These are phyloP conservation scores for Fundulus diaphanus DNA, from an alignment of 2,797 vertebrate genomes.

Conservation along the genomic window DNA sequence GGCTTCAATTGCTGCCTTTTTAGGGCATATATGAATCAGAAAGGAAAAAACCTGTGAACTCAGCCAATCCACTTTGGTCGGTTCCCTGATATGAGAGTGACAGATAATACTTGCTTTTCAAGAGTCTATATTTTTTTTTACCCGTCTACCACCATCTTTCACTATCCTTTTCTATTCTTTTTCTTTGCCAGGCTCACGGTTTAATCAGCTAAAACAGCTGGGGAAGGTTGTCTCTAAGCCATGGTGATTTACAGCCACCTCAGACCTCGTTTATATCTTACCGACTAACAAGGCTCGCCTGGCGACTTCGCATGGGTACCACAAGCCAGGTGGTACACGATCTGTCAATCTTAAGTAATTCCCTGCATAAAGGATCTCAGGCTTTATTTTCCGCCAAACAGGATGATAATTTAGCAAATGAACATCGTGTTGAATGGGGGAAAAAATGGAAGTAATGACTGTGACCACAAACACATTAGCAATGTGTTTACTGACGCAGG, in stretches of 20 bases:
- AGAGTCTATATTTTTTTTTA: constrained; percentile 18
- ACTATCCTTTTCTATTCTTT: constrained; percentile 34
- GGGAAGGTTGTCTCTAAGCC: constrained; percentile 57
- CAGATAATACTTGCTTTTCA: constrained; percentile 30
- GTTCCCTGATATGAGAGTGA: constrained; percentile 24
- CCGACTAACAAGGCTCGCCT: constrained; percentile 37
- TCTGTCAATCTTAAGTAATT: background rate
- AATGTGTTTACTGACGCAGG: constrained; percentile 3
- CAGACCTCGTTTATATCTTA: constrained; percentile 52
- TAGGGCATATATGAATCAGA: constrained; percentile 21
- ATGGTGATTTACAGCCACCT: constrained; percentile 54
- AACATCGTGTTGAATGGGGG: background rate
- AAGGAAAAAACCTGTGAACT: constrained; percentile 20
- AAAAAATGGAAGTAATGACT: background rate
- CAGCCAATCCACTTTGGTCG: constrained; percentile 28
- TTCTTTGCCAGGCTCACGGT: constrained; percentile 36
- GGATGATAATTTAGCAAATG: background rate
- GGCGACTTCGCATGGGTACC: constrained; percentile 23
- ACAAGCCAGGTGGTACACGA: constrained; percentile 34
- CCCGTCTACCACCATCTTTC: constrained; percentile 24
- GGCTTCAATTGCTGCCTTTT: constrained; percentile 3
- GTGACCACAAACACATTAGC: constrained; percentile 1
- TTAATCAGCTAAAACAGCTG: constrained; percentile 72
- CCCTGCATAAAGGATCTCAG: background rate
- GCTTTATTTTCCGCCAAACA: background rate